Evolutionary conservation across 1,140 invertebrate genomes (phyloP).

Genomic region (Notospermus geniculatus): DNA sequence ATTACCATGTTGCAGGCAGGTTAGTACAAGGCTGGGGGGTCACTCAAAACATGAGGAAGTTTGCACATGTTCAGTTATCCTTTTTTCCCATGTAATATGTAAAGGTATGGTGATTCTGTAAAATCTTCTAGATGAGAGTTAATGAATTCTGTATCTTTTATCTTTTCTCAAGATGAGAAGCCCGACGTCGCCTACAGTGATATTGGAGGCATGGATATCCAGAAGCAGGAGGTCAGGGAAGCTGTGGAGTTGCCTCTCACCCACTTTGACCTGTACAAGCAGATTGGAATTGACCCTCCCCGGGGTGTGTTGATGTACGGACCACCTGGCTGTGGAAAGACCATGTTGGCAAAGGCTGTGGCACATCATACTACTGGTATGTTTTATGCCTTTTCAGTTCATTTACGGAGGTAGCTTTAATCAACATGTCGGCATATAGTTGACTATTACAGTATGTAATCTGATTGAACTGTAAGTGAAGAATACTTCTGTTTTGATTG

Average conservation of each 20-base stretch:
- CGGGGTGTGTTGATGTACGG: constrained; percentile 98
- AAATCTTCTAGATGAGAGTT: too few relatives aligned
- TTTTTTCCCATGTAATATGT: too few relatives aligned
- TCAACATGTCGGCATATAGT: background rate
- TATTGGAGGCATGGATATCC: constrained; percentile 99
- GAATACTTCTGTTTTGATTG: too few relatives aligned
- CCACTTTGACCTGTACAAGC: constrained; percentile 98
- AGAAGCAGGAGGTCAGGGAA: constrained; percentile 98
- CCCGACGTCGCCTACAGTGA: constrained; percentile 96
- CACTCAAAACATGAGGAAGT: too few relatives aligned
- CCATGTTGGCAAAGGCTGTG: constrained; percentile 98
- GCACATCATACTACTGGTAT: constrained; percentile 91
- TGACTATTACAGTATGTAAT: too few relatives aligned
- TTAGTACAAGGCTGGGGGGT: constrained; percentile 44
- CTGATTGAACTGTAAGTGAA: too few relatives aligned
- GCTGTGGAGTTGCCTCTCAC: constrained; percentile 97
- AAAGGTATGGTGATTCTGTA: too few relatives aligned
- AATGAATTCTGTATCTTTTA: constrained; percentile 7
- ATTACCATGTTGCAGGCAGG: constrained; percentile 94
- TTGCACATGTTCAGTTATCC: too few relatives aligned
- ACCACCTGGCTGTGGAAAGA: constrained; percentile 74
- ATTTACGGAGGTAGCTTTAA: background rate
- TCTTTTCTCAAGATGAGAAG: constrained; percentile 91
- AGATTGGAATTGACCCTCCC: constrained; percentile 88
- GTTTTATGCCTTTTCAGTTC: constrained; percentile 10